Evolutionary conservation across 1,140 invertebrate genomes (phyloP), one percentile per base, ranked within the genome.

Genomic region (Rhopalosiphum padi): DNA sequence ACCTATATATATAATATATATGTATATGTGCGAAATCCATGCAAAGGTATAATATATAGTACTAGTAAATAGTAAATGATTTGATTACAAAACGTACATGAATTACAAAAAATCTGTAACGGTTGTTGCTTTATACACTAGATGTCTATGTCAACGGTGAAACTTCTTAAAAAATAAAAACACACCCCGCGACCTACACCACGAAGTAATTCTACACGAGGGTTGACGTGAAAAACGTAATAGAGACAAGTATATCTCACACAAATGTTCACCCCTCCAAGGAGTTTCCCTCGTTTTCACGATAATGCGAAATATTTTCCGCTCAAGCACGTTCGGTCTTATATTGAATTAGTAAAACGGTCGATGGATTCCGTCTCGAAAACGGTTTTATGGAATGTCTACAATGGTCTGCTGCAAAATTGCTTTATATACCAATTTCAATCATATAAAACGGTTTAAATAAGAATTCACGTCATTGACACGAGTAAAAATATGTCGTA

Each of bases 291-390:
- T 43, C 55, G 53, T 68, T 89, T 60, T 68, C 89, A 68, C 25
- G 53, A 30, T 90, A 18, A 41, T 43, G 37, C 35, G 37, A 68
- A 68, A 43, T 41, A 60, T 90, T 90, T 90, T 68, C 53, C 51
- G 88, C 51, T 89, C 51, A 55, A 89, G 87, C 48, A 55, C 88
- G 51, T 89, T 41, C 22, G 51, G 8, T 46, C 2, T 5, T 55
- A 37, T 53, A 89, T 89, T 53, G 87, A 89, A 89, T 89, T 55
- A 89, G 46, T 88, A 41, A 89, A 55, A 89, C 23, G 88, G 48
- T 51, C 46, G n/a, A 23, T 51, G 48, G 48, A 15, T 48, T 48
- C 51, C 22, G 25, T 43, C 11, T 46, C 23, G 15, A 60, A 43
- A 90, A 90, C 37, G 37, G 37, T 68, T 90, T 68, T 68, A n/a